Evolutionary conservation across 2,888 invertebrate genomes (phyloP), one percentile per base, ranked within the genome.

Genomic region (Limnephilus auricula): DNA sequence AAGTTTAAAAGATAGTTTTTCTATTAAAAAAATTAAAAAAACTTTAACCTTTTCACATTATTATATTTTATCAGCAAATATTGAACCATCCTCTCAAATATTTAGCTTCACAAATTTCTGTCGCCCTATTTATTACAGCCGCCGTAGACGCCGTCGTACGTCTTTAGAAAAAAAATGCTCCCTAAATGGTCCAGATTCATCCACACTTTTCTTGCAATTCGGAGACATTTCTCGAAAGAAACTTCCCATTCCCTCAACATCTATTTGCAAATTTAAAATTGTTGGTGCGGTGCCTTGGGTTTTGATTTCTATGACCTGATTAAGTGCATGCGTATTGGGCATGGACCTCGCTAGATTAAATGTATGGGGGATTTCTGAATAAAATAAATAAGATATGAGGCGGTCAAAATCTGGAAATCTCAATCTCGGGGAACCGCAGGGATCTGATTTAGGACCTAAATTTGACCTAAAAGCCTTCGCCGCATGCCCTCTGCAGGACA

Each of bases 301-400:
- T 34, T 32, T 2, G 34, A 82, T 32, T 34, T 32, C 34, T 2
- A 25, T 25, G 34, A 15, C 82, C n/a, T 25, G 82, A 82, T 34
- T 32, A 25, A 37, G 32, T 37, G 25, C 25, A 10, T 6, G 82
- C 25, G 30, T 37, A 34, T 85, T 25, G 40, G 34, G n/a, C 40
- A 40, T 40, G 40, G 40, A 40, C 25, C 45, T 85, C 37, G 84
- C 37, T n/a, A 37, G 30, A 50, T 86, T 86, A 65, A 90, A 65
- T 89, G 87, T 45, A 40, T 89, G 91, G 40, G 30, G 13, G 82
- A 87, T 88, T 88, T 32, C 31, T 34, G 92, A 89, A 92, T 92
- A 92, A 89, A 90, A 92, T 92, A 91, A 90, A 92, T 92, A 92
- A 88, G 89, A 78, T 83, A 92, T 92, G 90, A 92, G 92, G 90